Evolutionary conservation across 2,888 invertebrate genomes (phyloP), one percentile per base, ranked within the genome.

Genomic region (Phengaris arion): DNA sequence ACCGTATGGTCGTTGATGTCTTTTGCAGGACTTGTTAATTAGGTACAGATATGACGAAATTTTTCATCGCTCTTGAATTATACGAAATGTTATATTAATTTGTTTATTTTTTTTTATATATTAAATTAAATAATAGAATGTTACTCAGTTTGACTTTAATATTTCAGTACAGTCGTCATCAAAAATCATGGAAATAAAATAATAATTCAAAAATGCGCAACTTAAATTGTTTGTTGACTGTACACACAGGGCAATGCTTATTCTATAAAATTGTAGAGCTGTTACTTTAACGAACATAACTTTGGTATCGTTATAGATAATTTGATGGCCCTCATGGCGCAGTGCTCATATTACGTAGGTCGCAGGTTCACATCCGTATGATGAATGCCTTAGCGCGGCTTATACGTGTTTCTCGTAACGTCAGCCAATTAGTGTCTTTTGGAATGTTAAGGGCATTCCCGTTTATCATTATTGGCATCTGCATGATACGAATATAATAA

Each of bases 1-100:
- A 22, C 22, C 22, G 22, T 22, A 22, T 22, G 69, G 74, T 69
- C 89, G 90, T 90, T 89, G 88, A 90, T 85, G 85, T 90, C 90
- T 89, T 86, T 86, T 87, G 81, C 85, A 86, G 81, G 64, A 13
- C 52, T 15, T 15, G 22, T 64, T 52, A 68, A 52, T 52, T 48
- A 52, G 22, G 35, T 6, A 72, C 52, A 6, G 7, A 4, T 48
- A 7, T 48, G 1, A 48, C 7, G 5, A 5, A 52, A 8, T 52
- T 52, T 52, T 52, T 52, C 12, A 10, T 12, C 10, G 10, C 3
- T 10, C 3, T 10, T 4, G n/a, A n/a, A 55, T 55, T 13, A 1
- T n/a, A n/a, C n/a, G 7, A 7, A 55, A 54, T 54, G 1, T 55
- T 55, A n/a, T 4, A 5, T 54, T 10, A 10, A 2, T 35, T 35